These are phyloP conservation scores for Artibeus lituratus DNA, from an alignment of 2,797 vertebrate species.

Conservation along the genomic window DNA sequence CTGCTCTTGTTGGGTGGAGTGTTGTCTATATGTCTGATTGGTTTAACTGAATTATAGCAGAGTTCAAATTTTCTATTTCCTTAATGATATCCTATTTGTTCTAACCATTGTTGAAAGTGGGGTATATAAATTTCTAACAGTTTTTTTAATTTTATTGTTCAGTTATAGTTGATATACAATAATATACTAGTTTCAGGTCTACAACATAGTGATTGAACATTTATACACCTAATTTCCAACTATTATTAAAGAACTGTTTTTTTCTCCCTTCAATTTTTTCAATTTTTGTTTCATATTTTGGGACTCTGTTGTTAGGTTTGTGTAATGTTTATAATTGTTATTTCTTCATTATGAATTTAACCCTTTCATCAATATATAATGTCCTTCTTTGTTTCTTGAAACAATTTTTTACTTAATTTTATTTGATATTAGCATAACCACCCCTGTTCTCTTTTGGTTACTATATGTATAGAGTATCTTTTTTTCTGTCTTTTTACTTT, in stretches of 20 bases:
- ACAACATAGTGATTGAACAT: background rate
- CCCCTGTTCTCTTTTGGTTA: background rate
- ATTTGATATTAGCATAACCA: background rate
- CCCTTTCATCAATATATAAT: background rate
- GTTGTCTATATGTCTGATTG: too few species aligned
- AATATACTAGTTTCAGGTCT: background rate
- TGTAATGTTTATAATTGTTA: background rate
- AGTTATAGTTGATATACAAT: background rate
- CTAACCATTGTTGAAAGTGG: background rate
- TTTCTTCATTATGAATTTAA: background rate
- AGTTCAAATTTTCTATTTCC: too few species aligned
- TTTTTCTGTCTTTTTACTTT: background rate
- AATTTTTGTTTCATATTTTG: background rate
- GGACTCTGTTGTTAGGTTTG: background rate
- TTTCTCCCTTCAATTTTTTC: background rate
- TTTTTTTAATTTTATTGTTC: background rate
- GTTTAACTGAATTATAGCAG: too few species aligned
- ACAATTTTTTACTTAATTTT: background rate
- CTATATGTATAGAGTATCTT: background rate
- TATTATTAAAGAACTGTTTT: background rate
- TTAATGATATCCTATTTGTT: too few species aligned
- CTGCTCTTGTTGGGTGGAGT: too few species aligned
- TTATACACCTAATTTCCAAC: background rate
- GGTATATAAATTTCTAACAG: background rate
- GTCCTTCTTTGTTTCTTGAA: background rate